These are phyloP conservation scores for Drosophila nikananu DNA, from an alignment of 1,140 invertebrate genomes.

Conservation along the genomic window DNA sequence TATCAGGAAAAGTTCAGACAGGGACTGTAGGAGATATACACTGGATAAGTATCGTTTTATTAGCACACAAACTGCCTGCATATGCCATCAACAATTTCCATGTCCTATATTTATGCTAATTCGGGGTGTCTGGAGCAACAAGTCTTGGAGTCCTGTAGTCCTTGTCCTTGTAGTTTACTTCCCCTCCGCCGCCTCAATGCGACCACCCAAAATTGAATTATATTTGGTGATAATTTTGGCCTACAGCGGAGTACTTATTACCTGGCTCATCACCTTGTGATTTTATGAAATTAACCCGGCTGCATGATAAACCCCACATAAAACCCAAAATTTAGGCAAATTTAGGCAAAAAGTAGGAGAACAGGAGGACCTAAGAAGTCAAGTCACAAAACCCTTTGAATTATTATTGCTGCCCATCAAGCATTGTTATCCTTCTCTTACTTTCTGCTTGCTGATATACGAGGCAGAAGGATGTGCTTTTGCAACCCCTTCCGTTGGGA, in stretches of 20 bases:
- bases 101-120: slow-evolving; percentile 20
- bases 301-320: neutral
- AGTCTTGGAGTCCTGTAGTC: neutral
- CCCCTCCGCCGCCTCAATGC: neutral
- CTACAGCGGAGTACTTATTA: neutral
- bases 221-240: slow-evolving; percentile 16
- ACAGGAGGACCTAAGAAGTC: neutral
- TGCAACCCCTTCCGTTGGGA: neutral
- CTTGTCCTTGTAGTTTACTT: slow-evolving; percentile 1
- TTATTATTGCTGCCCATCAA: slow-evolving; percentile 20
- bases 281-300: slow-evolving; percentile 5
- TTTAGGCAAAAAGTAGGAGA: neutral
- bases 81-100: slow-evolving; percentile 14
- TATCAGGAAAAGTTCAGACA: slow-evolving; percentile 1
- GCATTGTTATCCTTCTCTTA: slow-evolving; percentile 15
- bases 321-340: neutral
- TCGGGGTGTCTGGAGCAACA: neutral
- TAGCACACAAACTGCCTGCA: slow-evolving; percentile 11
- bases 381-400: slow-evolving; percentile 2
- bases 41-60: slow-evolving; percentile 7
- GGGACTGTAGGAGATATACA: slow-evolving; percentile 2
- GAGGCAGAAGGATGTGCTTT: neutral
- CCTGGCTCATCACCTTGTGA: slow-evolving; percentile 4
- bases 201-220: neutral
- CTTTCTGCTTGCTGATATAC: neutral